Base-by-base conservation (phyloP, 1,140 invertebrate genomes). In the Temnothorax longispinosus region DNA sequence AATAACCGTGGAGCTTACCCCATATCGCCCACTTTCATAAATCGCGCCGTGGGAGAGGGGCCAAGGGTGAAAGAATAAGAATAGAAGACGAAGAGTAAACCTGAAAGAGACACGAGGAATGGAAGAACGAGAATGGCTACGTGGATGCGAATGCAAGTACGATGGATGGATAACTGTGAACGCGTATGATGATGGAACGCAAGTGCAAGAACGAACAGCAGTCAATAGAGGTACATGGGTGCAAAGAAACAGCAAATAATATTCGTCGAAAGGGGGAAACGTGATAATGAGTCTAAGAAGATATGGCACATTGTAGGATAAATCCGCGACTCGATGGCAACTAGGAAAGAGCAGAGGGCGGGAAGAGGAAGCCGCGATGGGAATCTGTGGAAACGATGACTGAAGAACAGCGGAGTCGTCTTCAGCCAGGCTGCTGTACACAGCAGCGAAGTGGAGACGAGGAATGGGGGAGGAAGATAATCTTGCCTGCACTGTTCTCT, bases 271-370 rank as follows among this genome's bases (percentile, higher is more conserved):
- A 56, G 38, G 4, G n/a, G n/a, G 44, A 13, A 85, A 58, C 44
- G 86, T 77, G 77, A 87, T 89, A 90, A 90, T 89, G 88, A 87
- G 54, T 69, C 71, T 77, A 65, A 87, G 75, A 52, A 81, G 77
- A 65, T 87, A 44, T 38, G 27, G 27, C 27, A 27, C 38, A 6
- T 3, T 65, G 62, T 44, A 18, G 35, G 65, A 90, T 87, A 89
- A 90, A 89, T 82, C 58, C 76, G 56, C 21, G 71, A 74, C 52
- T 50, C 18, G 71, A 75, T 44, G 41, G 62, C 41, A 72, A 80
- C 81, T 35, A 62, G 64, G 50, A 74, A 65, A 58, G 44, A 3
- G 38, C 3, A 5, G 13, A 15, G 41, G 5, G 47, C 21, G 11
- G 7, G 41, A 11, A 18, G 32, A 47, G 54, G 52, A 41, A 52